Evolutionary conservation across 1,140 invertebrate species (phyloP), one percentile per base, ranked within the genome.

Genomic region (Drosophila oshimai): DNA sequence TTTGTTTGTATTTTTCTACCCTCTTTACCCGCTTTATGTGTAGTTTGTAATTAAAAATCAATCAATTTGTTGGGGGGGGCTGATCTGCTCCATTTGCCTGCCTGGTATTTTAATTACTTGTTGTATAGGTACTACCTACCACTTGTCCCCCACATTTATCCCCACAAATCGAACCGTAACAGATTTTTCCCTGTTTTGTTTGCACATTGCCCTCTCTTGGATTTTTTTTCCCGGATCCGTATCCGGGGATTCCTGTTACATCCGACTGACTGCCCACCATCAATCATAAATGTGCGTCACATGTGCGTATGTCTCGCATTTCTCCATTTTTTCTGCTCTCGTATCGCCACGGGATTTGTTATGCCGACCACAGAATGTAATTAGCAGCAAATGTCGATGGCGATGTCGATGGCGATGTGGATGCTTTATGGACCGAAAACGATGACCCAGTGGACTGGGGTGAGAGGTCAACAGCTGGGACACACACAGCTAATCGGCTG

Each of bases 21-120:
- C 51, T 62, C 36, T 51, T 50, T 57, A 44, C 33, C 55, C 58
- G 69, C 39, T 73, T 41, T 65, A 34, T 68, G 61, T 69, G 75
- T 86, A 83, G 80, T 83, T 84, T 73, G 80, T 86, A 81, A 87
- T 87, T 87, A 87, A 87, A 87, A 87, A 87, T 87, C 81, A 87
- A 87, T 87, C 81, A 87, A 87, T 87, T 77, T 77, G 64, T 61
- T 87, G 17, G 57, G 58, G 39, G 80, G 75, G 65, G 57, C 69
- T 61, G 72, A 62, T 33, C 61, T 58, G 12, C 26, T 70, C 57
- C 78, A 78, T 83, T 84, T 80, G 81, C 57, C 81, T 76, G 73
- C 81, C 81, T 81, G 83, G 81, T 87, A 87, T 81, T 87, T 87
- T 87, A 87, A 87, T 87, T 87, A 87, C 81, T 81, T 72, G 68